phyloP scores from a whole-genome alignment of 1,140 invertebrate genomes.

The Drosophila fuyamai region DNA sequence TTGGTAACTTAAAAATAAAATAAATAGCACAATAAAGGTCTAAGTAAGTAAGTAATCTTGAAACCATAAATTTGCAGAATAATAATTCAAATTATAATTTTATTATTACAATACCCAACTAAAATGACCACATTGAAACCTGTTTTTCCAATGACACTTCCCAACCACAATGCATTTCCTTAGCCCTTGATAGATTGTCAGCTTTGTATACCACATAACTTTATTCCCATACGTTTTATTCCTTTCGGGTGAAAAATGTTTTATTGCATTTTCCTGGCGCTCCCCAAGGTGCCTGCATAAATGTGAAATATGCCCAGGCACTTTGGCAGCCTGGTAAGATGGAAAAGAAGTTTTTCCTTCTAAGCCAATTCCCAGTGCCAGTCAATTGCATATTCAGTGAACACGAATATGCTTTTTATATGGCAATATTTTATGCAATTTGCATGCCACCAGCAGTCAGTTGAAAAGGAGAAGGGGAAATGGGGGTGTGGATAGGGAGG shows the following conservation, averaged over 20 bases:
- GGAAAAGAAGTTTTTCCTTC: slow-evolving; percentile 20
- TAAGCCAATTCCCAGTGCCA: slow-evolving; percentile 32
- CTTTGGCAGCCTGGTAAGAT: slow-evolving; percentile 27
- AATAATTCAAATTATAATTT: no score
- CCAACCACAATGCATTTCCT: slow-evolving; percentile 3
- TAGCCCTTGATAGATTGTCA: slow-evolving; percentile 23
- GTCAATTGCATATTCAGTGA: slow-evolving; percentile 77
- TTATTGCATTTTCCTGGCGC: slow-evolving; percentile 29
- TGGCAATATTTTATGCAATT: slow-evolving; percentile 81
- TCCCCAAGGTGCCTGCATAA: slow-evolving; percentile 42
- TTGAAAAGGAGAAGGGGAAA: neutral
- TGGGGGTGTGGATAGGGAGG: neutral
- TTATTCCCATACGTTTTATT: slow-evolving; percentile 3
- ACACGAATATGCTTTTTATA: slow-evolving; percentile 79
- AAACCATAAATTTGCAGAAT: no score
- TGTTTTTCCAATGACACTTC: neutral
- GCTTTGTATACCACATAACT: slow-evolving; percentile 8
- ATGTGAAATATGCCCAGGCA: slow-evolving; percentile 44
- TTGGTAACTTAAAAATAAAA: no score
- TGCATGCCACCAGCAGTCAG: slow-evolving; percentile 61
- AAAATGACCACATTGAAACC: neutral
- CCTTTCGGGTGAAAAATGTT: slow-evolving; percentile 11
- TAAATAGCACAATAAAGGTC: no score
- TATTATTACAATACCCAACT: no score
- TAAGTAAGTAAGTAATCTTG: no score